These are phyloP conservation scores for Nyleta sp. DNA, from an alignment of 2,888 invertebrate genomes.

Conservation along the genomic window DNA sequence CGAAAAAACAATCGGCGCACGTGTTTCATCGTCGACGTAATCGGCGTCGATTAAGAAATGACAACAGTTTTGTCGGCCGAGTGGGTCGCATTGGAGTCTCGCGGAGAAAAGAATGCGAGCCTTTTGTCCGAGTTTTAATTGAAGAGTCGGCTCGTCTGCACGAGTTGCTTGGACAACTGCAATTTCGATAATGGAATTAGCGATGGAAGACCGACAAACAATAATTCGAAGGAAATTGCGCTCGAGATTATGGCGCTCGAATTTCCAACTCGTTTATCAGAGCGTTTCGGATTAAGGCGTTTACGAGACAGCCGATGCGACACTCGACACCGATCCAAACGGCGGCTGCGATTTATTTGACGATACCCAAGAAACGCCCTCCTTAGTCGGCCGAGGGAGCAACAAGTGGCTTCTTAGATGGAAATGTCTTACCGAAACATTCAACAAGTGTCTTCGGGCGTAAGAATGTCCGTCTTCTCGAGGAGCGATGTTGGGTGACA, in stretches of 20 bases:
- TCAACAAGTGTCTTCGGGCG: slow-evolving; percentile 80
- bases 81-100: slow-evolving; percentile 5
- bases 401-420: slow-evolving; percentile 82
- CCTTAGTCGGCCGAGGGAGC: slow-evolving; percentile 68
- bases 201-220: slow-evolving; percentile 1
- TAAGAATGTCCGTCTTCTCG: slow-evolving; percentile 25
- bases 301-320: slow-evolving; percentile 18
- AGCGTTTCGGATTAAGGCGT: slow-evolving; percentile 18
- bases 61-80: slow-evolving; percentile 30
- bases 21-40: slow-evolving; percentile 38
- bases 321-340: slow-evolving; percentile 29
- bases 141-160: slow-evolving; percentile 22
- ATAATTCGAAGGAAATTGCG: slow-evolving; percentile 11
- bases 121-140: slow-evolving; percentile 33
- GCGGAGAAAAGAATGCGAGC: slow-evolving; percentile 22
- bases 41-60: slow-evolving; percentile 50
- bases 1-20: slow-evolving; percentile 45
- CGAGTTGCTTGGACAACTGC: slow-evolving; percentile 9
- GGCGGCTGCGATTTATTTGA: slow-evolving; percentile 18
- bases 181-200: slow-evolving; percentile 27
- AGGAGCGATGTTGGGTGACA: slow-evolving; percentile 13
- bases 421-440: slow-evolving; percentile 77
- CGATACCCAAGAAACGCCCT: slow-evolving; percentile 47
- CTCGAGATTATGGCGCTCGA: slow-evolving; percentile 20
- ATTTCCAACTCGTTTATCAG: slow-evolving; percentile 19